Percentiles rank a stretch among this genome's conserved stretches.
phyloP scores from a whole-genome alignment of 2,888 invertebrate species.

The Lasioglossum malachurum region DNA sequence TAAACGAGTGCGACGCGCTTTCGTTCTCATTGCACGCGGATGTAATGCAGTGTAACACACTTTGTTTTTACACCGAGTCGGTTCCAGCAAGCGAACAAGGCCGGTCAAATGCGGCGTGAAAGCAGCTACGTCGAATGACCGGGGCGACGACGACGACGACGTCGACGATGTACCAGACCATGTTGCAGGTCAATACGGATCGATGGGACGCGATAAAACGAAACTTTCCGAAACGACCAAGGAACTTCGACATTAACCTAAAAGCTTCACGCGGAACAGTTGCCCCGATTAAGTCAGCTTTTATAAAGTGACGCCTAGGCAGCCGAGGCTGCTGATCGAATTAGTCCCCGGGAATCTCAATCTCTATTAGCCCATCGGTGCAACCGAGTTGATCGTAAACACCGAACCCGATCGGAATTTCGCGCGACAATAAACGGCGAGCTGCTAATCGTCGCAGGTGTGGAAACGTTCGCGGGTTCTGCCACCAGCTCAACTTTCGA shows the following conservation, averaged over 20 bases:
- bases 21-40: conserved; percentile 17
- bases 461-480: not conserved
- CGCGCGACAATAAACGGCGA: conserved; percentile 2
- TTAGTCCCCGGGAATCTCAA: conserved; percentile 25
- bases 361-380: not conserved
- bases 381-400: conserved; percentile 4
- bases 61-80: conserved; percentile 29
- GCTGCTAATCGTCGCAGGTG: conserved; percentile 31
- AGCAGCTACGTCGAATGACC: conserved; percentile 19
- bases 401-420: conserved; percentile 17
- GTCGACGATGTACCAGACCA: not conserved
- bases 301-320: conserved; percentile 22
- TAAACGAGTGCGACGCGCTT: conserved; percentile 14
- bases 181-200: conserved; percentile 25
- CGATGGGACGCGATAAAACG: conserved; percentile 39
- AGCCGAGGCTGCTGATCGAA: conserved; percentile 36
- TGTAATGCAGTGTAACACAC: not conserved
- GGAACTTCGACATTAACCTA: conserved; percentile 62
- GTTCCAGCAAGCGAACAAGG: conserved; percentile 17
- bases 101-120: conserved; percentile 32
- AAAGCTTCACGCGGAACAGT: conserved; percentile 45
- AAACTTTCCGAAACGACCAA: conserved; percentile 46
- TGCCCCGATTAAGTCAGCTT: conserved; percentile 14
- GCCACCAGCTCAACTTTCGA: not conserved
- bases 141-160: not conserved